phyloP scores from a whole-genome alignment of 2,888 invertebrate genomes.

The Nephrocerus scutellatus region DNA sequence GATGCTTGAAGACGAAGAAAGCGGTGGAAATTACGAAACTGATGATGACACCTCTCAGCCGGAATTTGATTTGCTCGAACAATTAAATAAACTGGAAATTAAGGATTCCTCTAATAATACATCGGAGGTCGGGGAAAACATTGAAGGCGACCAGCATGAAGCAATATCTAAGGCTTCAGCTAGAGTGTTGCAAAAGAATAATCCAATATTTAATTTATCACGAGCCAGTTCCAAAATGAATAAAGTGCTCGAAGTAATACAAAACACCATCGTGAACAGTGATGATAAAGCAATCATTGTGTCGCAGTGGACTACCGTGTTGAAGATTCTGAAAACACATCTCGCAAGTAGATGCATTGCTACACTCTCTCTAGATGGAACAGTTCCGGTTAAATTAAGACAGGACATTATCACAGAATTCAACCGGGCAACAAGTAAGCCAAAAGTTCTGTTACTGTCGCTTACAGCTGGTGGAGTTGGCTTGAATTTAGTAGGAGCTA shows the following conservation, averaged over 20 bases:
- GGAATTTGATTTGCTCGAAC: conserved; percentile 57
- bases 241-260: conserved; percentile 54
- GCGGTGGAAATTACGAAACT: conserved; percentile 23
- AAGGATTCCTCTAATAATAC: conserved; percentile 31
- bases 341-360: conserved; percentile 52
- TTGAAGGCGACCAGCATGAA: conserved; percentile 35
- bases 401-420: conserved; percentile 63
- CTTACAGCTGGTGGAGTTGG: conserved; percentile 93
- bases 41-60: conserved; percentile 43
- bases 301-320: conserved; percentile 86
- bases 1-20: conserved; percentile 51
- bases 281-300: conserved; percentile 76
- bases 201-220: conserved; percentile 62
- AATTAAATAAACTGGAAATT: conserved; percentile 58
- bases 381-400: conserved; percentile 64
- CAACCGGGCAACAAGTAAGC: conserved; percentile 56
- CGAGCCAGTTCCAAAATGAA: conserved; percentile 59
- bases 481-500: conserved; percentile 85
- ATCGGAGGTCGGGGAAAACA: conserved; percentile 8
- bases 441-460: conserved; percentile 71
- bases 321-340: conserved; percentile 64
- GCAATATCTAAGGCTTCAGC: conserved; percentile 54
- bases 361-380: conserved; percentile 67
- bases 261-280: conserved; percentile 50
- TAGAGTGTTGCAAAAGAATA: conserved; percentile 57